Percentiles rank a stretch among this genome's conserved stretches.
Evolutionary conservation across 2,113 vertebrate genomes (phyloP).

Genomic region (Ceyx cyanopectus): DNA sequence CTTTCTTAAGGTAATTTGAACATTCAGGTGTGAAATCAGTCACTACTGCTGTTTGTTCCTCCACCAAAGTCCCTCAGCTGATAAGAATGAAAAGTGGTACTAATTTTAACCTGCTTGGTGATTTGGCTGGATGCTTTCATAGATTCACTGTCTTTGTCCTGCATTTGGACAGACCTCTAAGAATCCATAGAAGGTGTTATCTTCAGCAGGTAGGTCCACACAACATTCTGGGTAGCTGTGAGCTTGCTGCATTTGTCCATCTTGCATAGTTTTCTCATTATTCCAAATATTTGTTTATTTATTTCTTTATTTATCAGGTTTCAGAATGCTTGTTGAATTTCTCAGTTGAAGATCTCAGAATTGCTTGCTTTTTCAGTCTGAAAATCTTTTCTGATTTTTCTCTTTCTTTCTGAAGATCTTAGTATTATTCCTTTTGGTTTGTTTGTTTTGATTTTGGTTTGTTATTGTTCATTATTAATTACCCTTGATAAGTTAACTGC

Average conservation of each 20-base stretch:
- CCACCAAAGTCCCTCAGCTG: not conserved
- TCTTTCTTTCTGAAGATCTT: not conserved
- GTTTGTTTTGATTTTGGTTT: not conserved
- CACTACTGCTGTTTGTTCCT: not conserved
- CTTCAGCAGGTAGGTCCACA: not conserved
- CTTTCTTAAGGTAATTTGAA: not conserved
- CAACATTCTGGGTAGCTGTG: not conserved
- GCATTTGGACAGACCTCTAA: not conserved
- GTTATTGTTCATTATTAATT: not conserved
- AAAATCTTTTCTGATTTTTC: not conserved
- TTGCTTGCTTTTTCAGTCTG: not conserved
- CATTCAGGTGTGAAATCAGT: not conserved
- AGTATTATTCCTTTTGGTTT: not conserved
- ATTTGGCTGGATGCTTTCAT: not conserved
- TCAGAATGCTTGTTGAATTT: too few relatives aligned
- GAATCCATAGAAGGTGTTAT: not conserved
- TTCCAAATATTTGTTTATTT: not conserved
- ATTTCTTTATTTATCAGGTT: too few relatives aligned
- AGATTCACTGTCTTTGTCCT: not conserved
- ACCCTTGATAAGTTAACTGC: not conserved
- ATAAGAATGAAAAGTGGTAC: not conserved
- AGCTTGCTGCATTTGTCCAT: not conserved
- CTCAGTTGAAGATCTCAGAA: not conserved
- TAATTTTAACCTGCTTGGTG: not conserved
- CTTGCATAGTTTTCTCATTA: not conserved